Percentiles rank a stretch among this genome's conserved stretches.
Conservation (phyloP, 2,797 vertebrate genomes). For the Acanthurus leucopareius region DNA sequence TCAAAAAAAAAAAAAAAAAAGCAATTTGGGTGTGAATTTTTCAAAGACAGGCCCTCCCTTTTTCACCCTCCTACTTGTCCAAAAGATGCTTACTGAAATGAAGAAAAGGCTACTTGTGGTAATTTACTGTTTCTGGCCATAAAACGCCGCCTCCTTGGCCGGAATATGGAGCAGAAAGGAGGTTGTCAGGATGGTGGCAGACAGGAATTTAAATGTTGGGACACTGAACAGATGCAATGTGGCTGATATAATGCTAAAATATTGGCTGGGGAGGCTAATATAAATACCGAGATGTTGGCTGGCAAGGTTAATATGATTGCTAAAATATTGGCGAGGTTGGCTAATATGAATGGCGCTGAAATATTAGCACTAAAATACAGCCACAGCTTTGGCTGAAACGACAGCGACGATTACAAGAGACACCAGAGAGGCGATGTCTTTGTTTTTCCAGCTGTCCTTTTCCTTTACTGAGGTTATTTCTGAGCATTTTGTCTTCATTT, state of each 20-base stretch:
- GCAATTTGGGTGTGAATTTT: background rate
- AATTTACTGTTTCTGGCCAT: slow-evolving; percentile 61
- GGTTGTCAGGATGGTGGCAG: background rate
- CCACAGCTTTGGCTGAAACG: slow-evolving; percentile 1
- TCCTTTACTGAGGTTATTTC: slow-evolving; percentile 15
- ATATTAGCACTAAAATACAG: slow-evolving; percentile 40
- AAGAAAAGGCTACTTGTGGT: slow-evolving; percentile 39
- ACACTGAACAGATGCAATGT: slow-evolving; percentile 63
- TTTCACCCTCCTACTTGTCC: background rate
- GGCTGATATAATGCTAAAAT: slow-evolving; percentile 56
- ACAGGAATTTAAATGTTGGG: slow-evolving; percentile 48
- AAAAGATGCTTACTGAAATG: slow-evolving; percentile 32
- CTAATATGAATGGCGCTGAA: slow-evolving; percentile 44
- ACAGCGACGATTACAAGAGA: slow-evolving; percentile 31
- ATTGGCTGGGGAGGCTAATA: slow-evolving; percentile 54
- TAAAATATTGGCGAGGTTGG: slow-evolving; percentile 64
- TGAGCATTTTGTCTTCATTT: slow-evolving; percentile 34
- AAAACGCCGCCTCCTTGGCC: slow-evolving; percentile 44
- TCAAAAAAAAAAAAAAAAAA: background rate
- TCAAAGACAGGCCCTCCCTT: background rate
- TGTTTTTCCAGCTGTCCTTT: slow-evolving; percentile 37
- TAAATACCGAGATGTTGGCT: slow-evolving; percentile 60
- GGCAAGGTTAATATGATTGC: slow-evolving; percentile 75
- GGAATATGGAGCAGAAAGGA: background rate
- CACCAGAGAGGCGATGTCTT: slow-evolving; percentile 11